Evolutionary conservation across 2,797 vertebrate species (phyloP).

Genomic region (Columba guinea): DNA sequence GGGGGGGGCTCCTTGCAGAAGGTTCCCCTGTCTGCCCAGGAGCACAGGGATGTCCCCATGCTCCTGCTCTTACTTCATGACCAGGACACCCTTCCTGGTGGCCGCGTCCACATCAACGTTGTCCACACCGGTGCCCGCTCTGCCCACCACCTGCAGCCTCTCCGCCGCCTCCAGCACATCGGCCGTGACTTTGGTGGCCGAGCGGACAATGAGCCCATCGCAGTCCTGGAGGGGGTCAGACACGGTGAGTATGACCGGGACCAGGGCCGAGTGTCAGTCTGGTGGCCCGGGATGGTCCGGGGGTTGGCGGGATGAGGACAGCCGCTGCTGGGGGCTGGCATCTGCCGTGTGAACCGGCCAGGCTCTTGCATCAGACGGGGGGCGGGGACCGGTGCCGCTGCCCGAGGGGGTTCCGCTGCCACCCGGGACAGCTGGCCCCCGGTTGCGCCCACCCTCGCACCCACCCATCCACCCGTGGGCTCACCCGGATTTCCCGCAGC

Average conservation of each 20-base stretch:
- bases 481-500: constrained; percentile 88
- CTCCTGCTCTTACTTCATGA: constrained; percentile 92
- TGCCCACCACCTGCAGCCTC: constrained; percentile 90
- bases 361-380: constrained; percentile 76
- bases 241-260: background rate
- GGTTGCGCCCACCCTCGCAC: background rate
- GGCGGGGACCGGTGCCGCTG: constrained; percentile 5
- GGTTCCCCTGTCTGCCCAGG: background rate
- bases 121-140: constrained; percentile 96
- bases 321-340: background rate
- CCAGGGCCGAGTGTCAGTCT: background rate
- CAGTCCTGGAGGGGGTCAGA: constrained; percentile 80
- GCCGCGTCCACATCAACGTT: constrained; percentile 95
- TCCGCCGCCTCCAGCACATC: constrained; percentile 86
- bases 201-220: constrained; percentile 93
- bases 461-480: background rate
- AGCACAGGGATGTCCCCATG: background rate
- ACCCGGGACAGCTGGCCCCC: background rate
- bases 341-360: background rate
- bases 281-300: background rate
- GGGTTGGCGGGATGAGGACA: background rate
- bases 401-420: background rate
- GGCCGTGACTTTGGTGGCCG: constrained; percentile 93
- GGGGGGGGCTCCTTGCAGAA: background rate
- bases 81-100: constrained; percentile 91